These are phyloP conservation scores for Pollachius pollachius DNA, from an alignment of 2,113 vertebrate species.

Conservation along the genomic window DNA sequence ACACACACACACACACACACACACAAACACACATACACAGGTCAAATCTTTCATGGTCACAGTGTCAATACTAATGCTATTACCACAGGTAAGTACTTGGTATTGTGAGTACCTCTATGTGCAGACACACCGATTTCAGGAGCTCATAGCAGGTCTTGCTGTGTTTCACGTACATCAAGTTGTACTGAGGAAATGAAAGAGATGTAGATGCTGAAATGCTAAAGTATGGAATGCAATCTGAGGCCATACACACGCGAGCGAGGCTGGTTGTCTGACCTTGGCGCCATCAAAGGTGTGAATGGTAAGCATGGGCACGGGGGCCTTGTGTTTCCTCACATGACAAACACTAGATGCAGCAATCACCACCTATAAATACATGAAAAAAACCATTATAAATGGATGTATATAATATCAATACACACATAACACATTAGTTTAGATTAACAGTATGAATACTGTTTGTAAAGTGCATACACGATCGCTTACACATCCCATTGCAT, in stretches of 20 bases:
- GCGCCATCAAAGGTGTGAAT: constrained; percentile 70
- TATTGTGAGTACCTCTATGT: constrained; percentile 58
- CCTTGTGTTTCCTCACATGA: constrained; percentile 78
- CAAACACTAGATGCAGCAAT: constrained; percentile 61
- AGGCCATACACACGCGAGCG: no score
- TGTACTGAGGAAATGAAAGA: constrained; percentile 58
- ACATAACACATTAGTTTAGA: no score
- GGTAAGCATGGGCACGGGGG: constrained; percentile 76
- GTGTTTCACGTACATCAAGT: constrained; percentile 73
- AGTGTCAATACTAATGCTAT: neutral
- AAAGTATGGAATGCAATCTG: no score
- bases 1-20: neutral
- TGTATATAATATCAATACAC: no score
- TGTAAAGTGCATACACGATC: no score
- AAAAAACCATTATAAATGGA: no score
- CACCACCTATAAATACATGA: constrained; percentile 59
- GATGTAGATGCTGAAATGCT: no score
- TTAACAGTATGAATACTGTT: no score
- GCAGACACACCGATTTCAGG: constrained; percentile 64
- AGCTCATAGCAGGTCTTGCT: constrained; percentile 71
- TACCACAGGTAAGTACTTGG: neutral
- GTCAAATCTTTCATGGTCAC: neutral
- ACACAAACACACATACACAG: neutral
- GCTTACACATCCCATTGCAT: no score
- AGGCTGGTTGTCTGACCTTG: constrained; percentile 71